Evolutionary conservation across 1,140 invertebrate species (phyloP).

Genomic region (Monomorium pharaonis): DNA sequence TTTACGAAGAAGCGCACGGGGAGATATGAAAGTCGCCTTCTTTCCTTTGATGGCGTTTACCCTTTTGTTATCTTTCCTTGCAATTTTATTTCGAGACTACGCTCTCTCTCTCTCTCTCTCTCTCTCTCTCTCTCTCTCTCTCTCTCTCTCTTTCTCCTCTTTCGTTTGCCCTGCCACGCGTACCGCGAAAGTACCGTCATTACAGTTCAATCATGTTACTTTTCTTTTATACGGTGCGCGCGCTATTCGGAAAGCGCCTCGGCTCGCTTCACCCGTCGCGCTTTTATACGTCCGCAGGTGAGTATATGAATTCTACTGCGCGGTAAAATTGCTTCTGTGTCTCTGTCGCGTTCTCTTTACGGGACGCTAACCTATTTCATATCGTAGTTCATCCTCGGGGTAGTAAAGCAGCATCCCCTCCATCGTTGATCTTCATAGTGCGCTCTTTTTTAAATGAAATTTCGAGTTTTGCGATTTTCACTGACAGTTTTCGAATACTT

Average conservation of each 20-base stretch:
- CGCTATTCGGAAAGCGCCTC: conserved; percentile 77
- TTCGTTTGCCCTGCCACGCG: conserved; percentile 8
- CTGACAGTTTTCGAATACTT: background rate
- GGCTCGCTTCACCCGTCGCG: conserved; percentile 65
- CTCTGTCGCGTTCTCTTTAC: conserved; percentile 78
- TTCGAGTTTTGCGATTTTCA: conserved; percentile 8
- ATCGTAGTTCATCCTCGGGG: conserved; percentile 76
- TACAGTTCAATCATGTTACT: conserved; percentile 81
- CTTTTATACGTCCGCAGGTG: conserved; percentile 77
- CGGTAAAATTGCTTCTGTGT: conserved; percentile 81
- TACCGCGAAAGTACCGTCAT: conserved; percentile 73
- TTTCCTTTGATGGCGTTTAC: conserved; percentile 39
- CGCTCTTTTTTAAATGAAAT: conserved; percentile 32
- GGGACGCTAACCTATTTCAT: conserved; percentile 80
- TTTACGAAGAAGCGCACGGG: conserved; percentile 3
- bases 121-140: conserved; percentile 15
- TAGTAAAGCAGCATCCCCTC: conserved; percentile 72
- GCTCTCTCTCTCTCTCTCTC: background rate
- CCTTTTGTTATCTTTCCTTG: conserved; percentile 63
- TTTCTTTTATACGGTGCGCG: conserved; percentile 77
- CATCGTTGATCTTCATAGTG: background rate
- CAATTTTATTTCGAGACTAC: conserved; percentile 77
- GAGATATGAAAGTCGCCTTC: conserved; percentile 44
- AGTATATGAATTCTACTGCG: conserved; percentile 81
- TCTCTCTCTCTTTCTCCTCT: background rate